Evolutionary conservation across 2,888 invertebrate genomes (phyloP).

Genomic region (Kryphioiulus occultus): DNA sequence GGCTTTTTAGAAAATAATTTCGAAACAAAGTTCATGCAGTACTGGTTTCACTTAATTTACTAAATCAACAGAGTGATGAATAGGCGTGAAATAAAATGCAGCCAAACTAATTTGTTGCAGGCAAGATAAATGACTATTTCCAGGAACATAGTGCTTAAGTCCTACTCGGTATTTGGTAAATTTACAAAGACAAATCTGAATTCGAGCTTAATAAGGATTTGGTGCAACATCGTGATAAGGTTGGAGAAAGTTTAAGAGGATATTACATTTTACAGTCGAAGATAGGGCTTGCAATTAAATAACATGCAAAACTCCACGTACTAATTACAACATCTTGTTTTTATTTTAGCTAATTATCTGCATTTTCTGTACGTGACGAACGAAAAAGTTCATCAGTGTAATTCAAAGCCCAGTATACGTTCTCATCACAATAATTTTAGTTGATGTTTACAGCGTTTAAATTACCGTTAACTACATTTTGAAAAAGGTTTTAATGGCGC

Average conservation of each 20-base stretch:
- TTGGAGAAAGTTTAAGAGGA: neutral
- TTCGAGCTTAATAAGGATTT: neutral
- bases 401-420: neutral
- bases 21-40: neutral
- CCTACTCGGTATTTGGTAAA: neutral
- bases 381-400: neutral
- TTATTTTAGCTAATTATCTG: neutral
- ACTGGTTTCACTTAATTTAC: neutral
- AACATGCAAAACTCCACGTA: neutral
- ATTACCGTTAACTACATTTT: constrained; percentile 23
- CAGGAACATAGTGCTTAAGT: neutral
- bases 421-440: neutral
- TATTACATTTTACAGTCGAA: neutral
- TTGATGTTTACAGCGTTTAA: neutral
- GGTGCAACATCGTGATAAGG: neutral
- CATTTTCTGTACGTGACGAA: neutral
- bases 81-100: too few relatives aligned
- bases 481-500: constrained; percentile 28
- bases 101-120: neutral
- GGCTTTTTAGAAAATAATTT: neutral
- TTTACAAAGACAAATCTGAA: neutral
- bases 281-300: neutral
- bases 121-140: neutral
- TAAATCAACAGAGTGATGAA: neutral
- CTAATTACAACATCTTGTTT: neutral